phyloP scores from a whole-genome alignment of 2,888 invertebrate species.

The Epinotia nisella region DNA sequence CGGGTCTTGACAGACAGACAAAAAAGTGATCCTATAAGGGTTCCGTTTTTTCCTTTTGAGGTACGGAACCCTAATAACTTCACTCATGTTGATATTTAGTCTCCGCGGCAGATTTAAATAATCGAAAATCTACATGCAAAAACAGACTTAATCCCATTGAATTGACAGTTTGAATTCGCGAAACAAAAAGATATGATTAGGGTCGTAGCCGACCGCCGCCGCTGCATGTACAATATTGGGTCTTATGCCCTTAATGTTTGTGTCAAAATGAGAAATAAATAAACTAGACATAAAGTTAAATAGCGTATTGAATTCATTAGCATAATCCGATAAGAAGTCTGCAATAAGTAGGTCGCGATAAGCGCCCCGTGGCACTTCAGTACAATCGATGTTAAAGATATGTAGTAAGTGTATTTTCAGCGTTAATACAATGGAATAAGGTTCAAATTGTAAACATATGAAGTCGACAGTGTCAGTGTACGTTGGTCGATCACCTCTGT shows the following conservation, averaged over 20 bases:
- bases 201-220: not conserved
- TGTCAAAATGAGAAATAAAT: not conserved
- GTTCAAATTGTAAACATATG: not conserved
- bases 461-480: not conserved
- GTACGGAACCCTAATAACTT: too few species aligned
- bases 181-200: not conserved
- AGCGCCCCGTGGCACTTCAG: constrained; percentile 3
- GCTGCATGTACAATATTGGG: not conserved
- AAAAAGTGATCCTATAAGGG: too few species aligned
- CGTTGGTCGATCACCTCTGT: constrained; percentile 12
- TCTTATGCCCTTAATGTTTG: not conserved
- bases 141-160: not conserved
- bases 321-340: constrained; percentile 25
- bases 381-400: not conserved
- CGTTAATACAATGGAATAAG: not conserved
- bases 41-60: too few species aligned
- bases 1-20: too few species aligned
- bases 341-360: constrained; percentile 31
- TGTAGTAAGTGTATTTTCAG: not conserved
- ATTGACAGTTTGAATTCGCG: not conserved
- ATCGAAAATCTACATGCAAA: constrained; percentile 1
- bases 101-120: not conserved
- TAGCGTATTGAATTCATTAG: constrained; percentile 6
- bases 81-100: not conserved
- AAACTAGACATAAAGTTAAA: not conserved